Conservation (phyloP, 2,113 vertebrate genomes). For the Alaudala cheleensis region DNA sequence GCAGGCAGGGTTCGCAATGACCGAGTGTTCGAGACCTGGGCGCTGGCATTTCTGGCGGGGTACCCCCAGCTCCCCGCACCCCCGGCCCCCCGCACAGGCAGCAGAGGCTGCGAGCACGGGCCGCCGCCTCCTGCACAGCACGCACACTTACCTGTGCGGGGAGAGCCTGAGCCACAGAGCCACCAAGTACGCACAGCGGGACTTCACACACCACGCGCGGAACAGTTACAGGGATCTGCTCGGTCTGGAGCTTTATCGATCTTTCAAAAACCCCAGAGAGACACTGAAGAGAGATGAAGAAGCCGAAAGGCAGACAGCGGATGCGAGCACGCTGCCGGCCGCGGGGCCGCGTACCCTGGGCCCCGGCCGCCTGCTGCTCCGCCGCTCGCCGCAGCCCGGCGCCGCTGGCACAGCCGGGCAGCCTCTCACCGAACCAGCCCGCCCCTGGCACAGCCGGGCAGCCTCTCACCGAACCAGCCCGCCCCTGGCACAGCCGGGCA, state of each 20-base stretch:
- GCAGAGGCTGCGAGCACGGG: accelerated
- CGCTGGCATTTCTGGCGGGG: accelerated
- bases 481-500: no score
- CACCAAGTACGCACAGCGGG: accelerated
- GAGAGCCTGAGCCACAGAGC: accelerated
- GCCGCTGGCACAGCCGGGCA: accelerated
- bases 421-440: accelerated
- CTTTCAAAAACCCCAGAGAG: not conserved
- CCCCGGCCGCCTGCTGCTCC: no score
- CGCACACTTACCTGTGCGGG: accelerated
- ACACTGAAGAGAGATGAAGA: not conserved
- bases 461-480: no score
- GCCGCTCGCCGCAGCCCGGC: accelerated
- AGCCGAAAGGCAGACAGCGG: not conserved
- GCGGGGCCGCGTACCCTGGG: no score
- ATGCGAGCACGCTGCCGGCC: not conserved
- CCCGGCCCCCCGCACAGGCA: accelerated
- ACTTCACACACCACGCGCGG: accelerated
- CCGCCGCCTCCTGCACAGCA: accelerated
- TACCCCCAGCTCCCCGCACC: accelerated
- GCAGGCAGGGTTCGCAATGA: accelerated
- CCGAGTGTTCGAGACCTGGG: accelerated
- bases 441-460: accelerated
- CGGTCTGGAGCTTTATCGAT: not conserved
- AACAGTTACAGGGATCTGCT: accelerated